phyloP scores from a whole-genome alignment of 2,797 vertebrate genomes.

The Smutsia temminckii region DNA sequence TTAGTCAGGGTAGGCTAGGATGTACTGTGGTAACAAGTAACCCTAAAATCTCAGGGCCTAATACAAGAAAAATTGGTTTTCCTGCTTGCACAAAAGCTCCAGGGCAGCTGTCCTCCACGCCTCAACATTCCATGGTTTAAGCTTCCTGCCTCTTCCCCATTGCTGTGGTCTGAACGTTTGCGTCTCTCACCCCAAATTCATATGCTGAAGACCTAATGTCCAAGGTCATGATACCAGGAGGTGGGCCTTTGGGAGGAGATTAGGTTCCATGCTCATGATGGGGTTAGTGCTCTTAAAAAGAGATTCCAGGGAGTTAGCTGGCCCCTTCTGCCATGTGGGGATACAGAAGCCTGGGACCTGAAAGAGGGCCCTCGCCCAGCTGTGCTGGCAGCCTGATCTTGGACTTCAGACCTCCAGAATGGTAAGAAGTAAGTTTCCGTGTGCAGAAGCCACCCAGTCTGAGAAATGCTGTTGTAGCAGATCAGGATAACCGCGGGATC shows the following conservation, averaged over 20 bases:
- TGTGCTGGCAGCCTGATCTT: background rate
- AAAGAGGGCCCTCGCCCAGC: background rate
- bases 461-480: background rate
- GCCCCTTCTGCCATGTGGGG: background rate
- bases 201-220: background rate
- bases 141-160: background rate
- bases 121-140: background rate
- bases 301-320: background rate
- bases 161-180: background rate
- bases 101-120: background rate
- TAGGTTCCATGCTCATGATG: background rate
- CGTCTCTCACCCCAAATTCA: background rate
- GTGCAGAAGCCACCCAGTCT: background rate
- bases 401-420: background rate
- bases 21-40: background rate
- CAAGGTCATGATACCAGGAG: background rate
- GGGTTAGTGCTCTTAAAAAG: background rate
- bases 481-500: background rate
- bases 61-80: background rate
- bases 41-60: background rate
- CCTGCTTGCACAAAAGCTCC: background rate
- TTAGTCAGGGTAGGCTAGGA: background rate
- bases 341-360: background rate
- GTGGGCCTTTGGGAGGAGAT: background rate
- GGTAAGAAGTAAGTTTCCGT: background rate